phyloP scores from a whole-genome alignment of 2,797 vertebrate species.

The Gymnothorax javanicus region DNA sequence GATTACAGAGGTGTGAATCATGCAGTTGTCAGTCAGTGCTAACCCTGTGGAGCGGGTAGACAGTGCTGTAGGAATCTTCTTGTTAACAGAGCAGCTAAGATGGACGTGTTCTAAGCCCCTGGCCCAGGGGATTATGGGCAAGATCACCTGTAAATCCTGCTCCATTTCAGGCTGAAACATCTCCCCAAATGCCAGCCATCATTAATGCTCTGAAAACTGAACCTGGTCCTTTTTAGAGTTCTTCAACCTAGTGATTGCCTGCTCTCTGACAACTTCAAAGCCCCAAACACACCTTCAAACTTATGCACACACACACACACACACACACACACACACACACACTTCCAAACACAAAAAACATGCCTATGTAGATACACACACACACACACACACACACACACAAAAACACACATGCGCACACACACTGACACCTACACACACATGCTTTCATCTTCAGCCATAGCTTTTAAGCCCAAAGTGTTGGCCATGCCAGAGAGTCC shows the following conservation, averaged over 20 bases:
- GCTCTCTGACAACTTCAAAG: not conserved
- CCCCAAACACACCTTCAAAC: not conserved
- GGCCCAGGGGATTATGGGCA: not conserved
- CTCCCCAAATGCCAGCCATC: not conserved
- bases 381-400: not conserved
- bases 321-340: not conserved
- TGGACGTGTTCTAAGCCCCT: not conserved
- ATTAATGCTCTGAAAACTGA: too few species aligned
- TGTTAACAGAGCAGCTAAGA: not conserved
- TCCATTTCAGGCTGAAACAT: not conserved
- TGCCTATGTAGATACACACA: not conserved
- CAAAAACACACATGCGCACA: not conserved
- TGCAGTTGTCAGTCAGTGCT: not conserved
- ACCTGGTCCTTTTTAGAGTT: not conserved
- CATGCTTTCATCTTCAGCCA: not conserved
- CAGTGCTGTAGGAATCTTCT: not conserved
- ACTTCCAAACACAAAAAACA: not conserved
- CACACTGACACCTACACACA: not conserved
- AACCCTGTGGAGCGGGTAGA: too few species aligned
- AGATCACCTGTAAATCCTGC: not conserved
- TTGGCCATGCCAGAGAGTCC: not conserved
- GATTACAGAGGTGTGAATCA: not conserved
- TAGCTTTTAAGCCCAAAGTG: not conserved
- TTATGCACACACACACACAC: not conserved
- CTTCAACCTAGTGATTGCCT: not conserved